Conservation (phyloP, 2,888 invertebrate genomes). For the Parnassius smintheus region DNA sequence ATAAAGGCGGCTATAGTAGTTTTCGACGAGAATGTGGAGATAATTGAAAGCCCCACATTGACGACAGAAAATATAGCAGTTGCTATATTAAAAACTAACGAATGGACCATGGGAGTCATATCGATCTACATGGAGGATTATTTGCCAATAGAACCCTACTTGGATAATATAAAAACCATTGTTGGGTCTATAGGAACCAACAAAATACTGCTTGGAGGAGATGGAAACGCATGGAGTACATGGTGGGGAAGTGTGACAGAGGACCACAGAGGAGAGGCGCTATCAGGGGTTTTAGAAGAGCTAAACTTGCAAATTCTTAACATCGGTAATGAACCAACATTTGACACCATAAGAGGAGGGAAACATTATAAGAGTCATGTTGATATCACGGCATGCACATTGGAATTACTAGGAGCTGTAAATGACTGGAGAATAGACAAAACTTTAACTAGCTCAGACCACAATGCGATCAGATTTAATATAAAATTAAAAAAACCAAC, state of each 20-base stretch:
- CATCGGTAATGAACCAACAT: not conserved
- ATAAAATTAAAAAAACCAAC: not conserved
- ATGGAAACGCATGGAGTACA: constrained; percentile 1
- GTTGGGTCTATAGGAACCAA: too few relatives aligned
- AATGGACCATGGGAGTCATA: not conserved
- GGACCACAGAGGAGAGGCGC: not conserved
- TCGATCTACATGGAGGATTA: constrained; percentile 1
- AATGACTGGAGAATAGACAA: not conserved
- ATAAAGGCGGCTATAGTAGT: constrained; percentile 21
- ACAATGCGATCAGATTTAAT: not conserved
- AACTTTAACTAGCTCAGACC: not conserved
- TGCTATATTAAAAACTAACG: not conserved
- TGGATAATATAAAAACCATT: not conserved
- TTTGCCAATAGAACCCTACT: not conserved
- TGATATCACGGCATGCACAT: not conserved
- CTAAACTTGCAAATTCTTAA: not conserved
- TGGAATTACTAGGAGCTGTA: not conserved
- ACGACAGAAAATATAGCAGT: constrained; percentile 6
- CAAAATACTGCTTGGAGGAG: not conserved
- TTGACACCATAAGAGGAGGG: not conserved
- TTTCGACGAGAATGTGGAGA: constrained; percentile 1
- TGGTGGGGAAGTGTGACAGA: not conserved
- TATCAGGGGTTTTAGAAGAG: not conserved
- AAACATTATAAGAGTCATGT: not conserved
- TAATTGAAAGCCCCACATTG: not conserved